Base-by-base conservation (phyloP, 2,888 invertebrate species). In the Amphiduros pacificus region DNA sequence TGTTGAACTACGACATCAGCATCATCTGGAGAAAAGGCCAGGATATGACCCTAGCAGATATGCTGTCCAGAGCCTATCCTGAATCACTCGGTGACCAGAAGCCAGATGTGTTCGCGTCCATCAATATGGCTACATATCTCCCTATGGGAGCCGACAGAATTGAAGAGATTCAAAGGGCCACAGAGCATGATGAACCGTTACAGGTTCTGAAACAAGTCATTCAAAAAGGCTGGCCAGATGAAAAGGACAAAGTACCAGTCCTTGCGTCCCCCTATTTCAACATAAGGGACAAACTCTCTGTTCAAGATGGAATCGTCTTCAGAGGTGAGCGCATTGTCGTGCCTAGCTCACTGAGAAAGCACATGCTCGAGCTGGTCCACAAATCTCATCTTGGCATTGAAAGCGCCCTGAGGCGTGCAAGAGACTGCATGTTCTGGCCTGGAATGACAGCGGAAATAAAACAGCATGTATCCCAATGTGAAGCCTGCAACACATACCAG, bases 381-480 rank as follows among this genome's bases (percentile, higher is more conserved):
- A 32, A 28, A 22, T 22, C 41, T 2, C 62, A 64, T 50, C 48
- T 50, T 4, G 62, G 64, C 2, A 36, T 62, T 1, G 32, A 27
- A 2, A 58, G 28, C 24, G 44, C 53, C 40, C n/a, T 28, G 22
- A n/a, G 44, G 2, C 52, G 48, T 14, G 64, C 64, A 20, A 29
- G 52, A 41, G 48, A 64, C 5, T 20, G 44, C 2, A 9, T 64
- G 4, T 64, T 51, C 29, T 62, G 62, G 62, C 62, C 60, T 9
- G 26, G 28, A 2, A 61, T 59, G 32, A 22, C 14, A 28, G 31
- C 41, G 2, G 48, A 59, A 14, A 51, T 59, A 11, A 17, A 55
- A 40, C 17, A 17, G 20, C 3, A 24, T 5, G 36, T 55, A 4
- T 24, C n/a, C 26, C 3, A 55, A 32, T 55, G 55, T 41, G 17